phyloP scores from a whole-genome alignment of 2,888 invertebrate species.

The Microdon myrmicae region DNA sequence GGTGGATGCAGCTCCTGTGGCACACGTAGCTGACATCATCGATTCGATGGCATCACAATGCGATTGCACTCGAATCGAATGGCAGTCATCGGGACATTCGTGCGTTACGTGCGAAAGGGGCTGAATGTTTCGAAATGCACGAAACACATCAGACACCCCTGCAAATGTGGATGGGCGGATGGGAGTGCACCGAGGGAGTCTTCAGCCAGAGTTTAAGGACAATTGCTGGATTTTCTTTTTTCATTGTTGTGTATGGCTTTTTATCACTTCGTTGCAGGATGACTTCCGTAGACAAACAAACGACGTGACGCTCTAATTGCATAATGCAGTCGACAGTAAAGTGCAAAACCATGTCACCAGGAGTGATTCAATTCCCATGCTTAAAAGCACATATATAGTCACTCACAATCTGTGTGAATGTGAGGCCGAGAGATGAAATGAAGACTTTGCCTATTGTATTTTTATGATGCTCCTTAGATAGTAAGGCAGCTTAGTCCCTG shows the following conservation, averaged over 20 bases:
- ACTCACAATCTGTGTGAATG: constrained; percentile 42
- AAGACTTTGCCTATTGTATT: constrained; percentile 51
- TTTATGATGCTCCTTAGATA: constrained; percentile 43
- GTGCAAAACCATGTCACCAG: constrained; percentile 68
- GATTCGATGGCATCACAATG: constrained; percentile 17
- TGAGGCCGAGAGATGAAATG: constrained; percentile 46
- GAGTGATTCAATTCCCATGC: constrained; percentile 54
- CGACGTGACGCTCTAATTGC: constrained; percentile 67
- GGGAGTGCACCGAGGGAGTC: constrained; percentile 24
- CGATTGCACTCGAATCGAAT: constrained; percentile 33
- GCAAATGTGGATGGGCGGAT: constrained; percentile 12
- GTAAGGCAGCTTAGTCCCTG: constrained; percentile 13
- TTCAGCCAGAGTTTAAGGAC: constrained; percentile 25
- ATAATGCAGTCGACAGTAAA: constrained; percentile 67
- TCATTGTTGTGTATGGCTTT: neutral
- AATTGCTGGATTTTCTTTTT: constrained; percentile 9
- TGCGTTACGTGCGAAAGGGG: constrained; percentile 40
- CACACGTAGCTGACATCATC: constrained; percentile 29
- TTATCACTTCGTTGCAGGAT: constrained; percentile 32
- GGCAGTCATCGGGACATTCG: constrained; percentile 27
- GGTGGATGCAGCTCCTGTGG: constrained; percentile 10
- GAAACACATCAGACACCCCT: constrained; percentile 10
- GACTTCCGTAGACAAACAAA: no score
- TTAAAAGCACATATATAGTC: constrained; percentile 5
- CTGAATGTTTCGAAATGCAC: constrained; percentile 30